A percentile compares a stretch with the other conserved stretches of the same genome.
phyloP scores from a whole-genome alignment of 2,888 invertebrate species.

The Polietes domitor region DNA sequence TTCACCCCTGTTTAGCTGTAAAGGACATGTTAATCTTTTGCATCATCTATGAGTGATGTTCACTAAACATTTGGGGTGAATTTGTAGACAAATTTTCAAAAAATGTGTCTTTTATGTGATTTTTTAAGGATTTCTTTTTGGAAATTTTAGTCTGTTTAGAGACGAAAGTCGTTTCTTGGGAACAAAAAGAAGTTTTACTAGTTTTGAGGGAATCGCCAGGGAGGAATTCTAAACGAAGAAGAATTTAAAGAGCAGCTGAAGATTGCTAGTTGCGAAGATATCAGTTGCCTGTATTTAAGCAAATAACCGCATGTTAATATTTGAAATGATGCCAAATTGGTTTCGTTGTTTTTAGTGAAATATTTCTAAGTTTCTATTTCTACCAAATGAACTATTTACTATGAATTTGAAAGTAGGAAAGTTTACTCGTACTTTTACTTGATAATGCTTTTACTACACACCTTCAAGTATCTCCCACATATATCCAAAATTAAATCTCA shows the following conservation, averaged over 20 bases:
- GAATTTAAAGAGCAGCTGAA: not conserved
- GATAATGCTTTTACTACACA: too few relatives aligned
- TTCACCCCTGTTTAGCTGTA: slow-evolving; percentile 41
- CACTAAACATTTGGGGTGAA: slow-evolving; percentile 7
- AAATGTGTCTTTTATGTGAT: slow-evolving; percentile 4
- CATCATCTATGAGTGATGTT: not conserved
- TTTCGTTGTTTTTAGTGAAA: too few relatives aligned
- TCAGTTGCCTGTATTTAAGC: too few relatives aligned
- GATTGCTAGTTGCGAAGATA: too few relatives aligned
- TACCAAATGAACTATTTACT: too few relatives aligned
- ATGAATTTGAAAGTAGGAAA: too few relatives aligned
- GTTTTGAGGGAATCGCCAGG: slow-evolving; percentile 33
- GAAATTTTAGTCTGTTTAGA: slow-evolving; percentile 4
- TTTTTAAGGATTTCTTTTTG: slow-evolving; percentile 1
- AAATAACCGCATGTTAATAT: too few relatives aligned
- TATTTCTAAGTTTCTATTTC: too few relatives aligned
- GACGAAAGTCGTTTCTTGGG: slow-evolving; percentile 64
- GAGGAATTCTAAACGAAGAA: not conserved
- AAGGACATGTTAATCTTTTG: slow-evolving; percentile 8
- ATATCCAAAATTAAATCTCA: too few relatives aligned
- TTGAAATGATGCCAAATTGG: too few relatives aligned
- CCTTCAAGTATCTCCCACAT: too few relatives aligned
- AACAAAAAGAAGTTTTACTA: slow-evolving; percentile 59
- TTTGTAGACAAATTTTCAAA: slow-evolving; percentile 10
- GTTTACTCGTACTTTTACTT: too few relatives aligned